Evolutionary conservation across 2,797 vertebrate species (phyloP), one percentile per base, ranked within the genome.

Genomic region (Enoplosus armatus): DNA sequence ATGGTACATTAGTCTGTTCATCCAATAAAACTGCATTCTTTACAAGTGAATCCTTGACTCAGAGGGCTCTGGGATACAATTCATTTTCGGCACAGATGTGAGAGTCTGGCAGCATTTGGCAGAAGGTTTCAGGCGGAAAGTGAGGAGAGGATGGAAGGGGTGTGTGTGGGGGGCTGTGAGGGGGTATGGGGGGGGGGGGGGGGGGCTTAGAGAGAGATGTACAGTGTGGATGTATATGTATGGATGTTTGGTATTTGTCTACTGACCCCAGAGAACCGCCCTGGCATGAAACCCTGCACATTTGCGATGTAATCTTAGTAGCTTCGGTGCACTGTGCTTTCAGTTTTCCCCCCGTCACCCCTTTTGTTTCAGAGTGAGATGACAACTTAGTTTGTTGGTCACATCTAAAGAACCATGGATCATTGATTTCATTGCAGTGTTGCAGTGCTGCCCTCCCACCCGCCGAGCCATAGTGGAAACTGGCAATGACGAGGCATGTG

Each of bases 1-100:
- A 99, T 97, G 98, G 96, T 97, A 98, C 98, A 99, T 99, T 99
- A 99, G 96, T 95, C 95, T 96, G 97, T 98, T 98, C 97, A 97
- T 95, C 96, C 96, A 97, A 96, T 96, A 98, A 97, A 97, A 97
- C 94, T 94, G 90, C 93, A 95, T 94, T 96, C 96, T 97, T 97
- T 95, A 95, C 91, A 95, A 97, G 95, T 91, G 89, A 96, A 93
- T 94, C 95, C 95, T 96, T 94, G 89, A 94, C 94, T 95, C 94
- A 90, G 90, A 96, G 94, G 92, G 93, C 95, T 94, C 93, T 94
- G 89, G 94, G 94, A 96, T 92, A 96, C 92, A 95, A 92, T 95
- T 95, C 95, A 96, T 97, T 97, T 97, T 92, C 93, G 90, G 92
- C 93, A 95, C 95, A 96, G 95, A 91, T 94, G 95, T 92, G 91